Evolutionary conservation across 2,113 vertebrate genomes (phyloP), one percentile per base, ranked within the genome.

Genomic region (Nettapus auritus): DNA sequence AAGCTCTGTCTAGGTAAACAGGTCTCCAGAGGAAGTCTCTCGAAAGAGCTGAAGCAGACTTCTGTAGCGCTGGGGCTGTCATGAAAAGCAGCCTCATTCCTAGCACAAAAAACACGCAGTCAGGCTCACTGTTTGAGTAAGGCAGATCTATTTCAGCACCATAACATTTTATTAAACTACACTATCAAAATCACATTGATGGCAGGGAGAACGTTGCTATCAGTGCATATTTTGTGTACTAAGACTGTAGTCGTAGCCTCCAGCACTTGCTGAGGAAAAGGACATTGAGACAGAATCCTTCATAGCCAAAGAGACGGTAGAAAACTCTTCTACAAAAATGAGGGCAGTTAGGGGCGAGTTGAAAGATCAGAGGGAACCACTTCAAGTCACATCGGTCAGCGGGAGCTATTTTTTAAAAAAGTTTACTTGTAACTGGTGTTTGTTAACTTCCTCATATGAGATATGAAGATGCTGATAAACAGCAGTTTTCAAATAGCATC

Each of bases 151-250:
- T 18, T 96, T 94, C 88, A 96, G 95, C 94, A 95, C 93, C 91
- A 87, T 84, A 89, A 96, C 91, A 52, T 97, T 97, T 96, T 97
- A 97, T 97, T 97, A 90, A 96, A 95, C 96, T 96, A 97, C 96
- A 91, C 95, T 97, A 97, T 96, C 92, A 94, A 97, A 96, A 91
- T 97, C 97, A 97, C 97, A 96, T 95, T 78, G 77, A 93, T 88
- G 95, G 96, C 96, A 96, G 92, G 93, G 88, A 96, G 77, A 92
- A 94, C 48, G 28, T 88, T 25, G 81, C 87, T 97, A 73, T 88
- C 94, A 94, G 96, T 97, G 93, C 94, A 22, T 69, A 26, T 81
- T 86, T 79, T 38, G 74, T 71, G 76, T 70, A 88, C 89, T 91
- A 89, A 66, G 89, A 93, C 77, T 87, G 93, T 63, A 29, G 25